Base-by-base conservation (phyloP, 2,797 vertebrate genomes). In the Acanthurus tractus region DNA sequence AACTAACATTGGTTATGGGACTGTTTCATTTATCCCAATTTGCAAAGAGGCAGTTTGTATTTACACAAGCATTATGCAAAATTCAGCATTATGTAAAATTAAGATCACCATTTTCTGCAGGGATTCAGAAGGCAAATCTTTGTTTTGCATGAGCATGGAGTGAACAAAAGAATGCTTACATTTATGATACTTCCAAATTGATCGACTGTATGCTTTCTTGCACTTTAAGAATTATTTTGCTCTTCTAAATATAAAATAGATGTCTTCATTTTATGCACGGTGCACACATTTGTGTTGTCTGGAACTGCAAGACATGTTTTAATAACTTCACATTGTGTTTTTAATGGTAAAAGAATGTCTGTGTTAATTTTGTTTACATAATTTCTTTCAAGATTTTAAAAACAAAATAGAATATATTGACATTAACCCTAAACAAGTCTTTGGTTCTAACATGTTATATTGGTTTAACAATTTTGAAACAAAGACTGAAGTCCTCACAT, bases 71-170 rank as follows among this genome's bases (percentile, higher is more conserved):
- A 69, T 34, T 34, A 34, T 34, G 71, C 80, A 70, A 44, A 25
- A 65, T 49, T 67, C 17, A 14, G 44, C 40, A 81, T 70, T 63
- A 64, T 63, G 56, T 48, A 40, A 70, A 81, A 80, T 79, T 36
- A 75, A 65, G 52, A 77, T 70, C 15, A 53, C 50, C 7, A 52
- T 63, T 72, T 71, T 59, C 29, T 58, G 49, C 2, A 3, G 44
- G 62, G 40, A 79, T 81, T 79, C 36, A 48, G 29, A 65, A 52
- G 44, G 45, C 38, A 74, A 48, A 49, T 69, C 13, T 15, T 48
- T 4, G 8, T 40, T 57, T 17, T 52, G 25, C 59, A 25, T 46
- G 56, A 76, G 55, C 17, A 23, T 12, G n/a, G 38, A 17, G 25
- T 63, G 5, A 57, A 68, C 29, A 74, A 76, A 56, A 56, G 0